Percentiles rank a stretch among this genome's conserved stretches.
These are phyloP conservation scores for Oscheius sp. DNA, from an alignment of 2,888 invertebrate genomes.

Conservation along the genomic window DNA sequence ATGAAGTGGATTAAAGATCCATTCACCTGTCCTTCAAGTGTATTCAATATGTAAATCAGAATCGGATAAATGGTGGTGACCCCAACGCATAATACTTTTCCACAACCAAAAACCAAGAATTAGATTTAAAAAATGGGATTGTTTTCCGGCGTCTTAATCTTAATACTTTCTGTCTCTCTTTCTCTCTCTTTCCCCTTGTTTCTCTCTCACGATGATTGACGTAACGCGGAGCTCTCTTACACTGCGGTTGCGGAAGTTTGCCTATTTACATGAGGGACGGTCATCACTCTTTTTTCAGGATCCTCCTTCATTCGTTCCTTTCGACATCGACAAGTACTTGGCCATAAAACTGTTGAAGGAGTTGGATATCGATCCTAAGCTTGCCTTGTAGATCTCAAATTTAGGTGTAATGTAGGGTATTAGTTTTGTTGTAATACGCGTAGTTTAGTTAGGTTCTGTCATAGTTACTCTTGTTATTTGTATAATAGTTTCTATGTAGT, in stretches of 20 bases:
- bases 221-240: constrained; percentile 2
- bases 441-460: constrained; percentile 3
- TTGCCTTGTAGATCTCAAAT: constrained; percentile 29
- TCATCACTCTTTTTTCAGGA: constrained; percentile 12
- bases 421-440: neutral
- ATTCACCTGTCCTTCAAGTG: no score
- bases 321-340: constrained; percentile 40
- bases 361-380: constrained; percentile 39
- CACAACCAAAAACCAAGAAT: no score
- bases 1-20: no score
- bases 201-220: neutral
- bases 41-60: no score
- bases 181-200: no score
- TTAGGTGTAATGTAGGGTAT: neutral
- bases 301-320: constrained; percentile 30
- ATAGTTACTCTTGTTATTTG: constrained; percentile 4
- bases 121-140: no score
- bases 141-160: no score
- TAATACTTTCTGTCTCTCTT: no score
- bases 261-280: constrained; percentile 19
- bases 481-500: constrained; percentile 9
- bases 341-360: constrained; percentile 39
- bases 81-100: no score
- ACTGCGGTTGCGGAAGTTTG: constrained; percentile 23
- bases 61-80: no score